Percentiles rank a stretch among this genome's conserved stretches.
phyloP scores from a whole-genome alignment of 2,888 invertebrate species.

The Venustoraphidia nigricollis region DNA sequence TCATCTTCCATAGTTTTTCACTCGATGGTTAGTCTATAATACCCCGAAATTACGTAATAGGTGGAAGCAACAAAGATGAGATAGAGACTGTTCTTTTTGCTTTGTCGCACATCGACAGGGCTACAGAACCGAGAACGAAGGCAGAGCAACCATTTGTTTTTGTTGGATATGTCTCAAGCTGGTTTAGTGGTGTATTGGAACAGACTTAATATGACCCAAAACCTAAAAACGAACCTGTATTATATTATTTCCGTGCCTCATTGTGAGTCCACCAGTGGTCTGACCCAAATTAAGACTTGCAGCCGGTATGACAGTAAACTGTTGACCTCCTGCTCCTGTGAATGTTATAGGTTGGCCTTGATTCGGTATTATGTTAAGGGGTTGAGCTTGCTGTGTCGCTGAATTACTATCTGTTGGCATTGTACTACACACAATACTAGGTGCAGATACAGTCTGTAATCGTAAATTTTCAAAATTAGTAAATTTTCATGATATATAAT shows the following conservation, averaged over 20 bases:
- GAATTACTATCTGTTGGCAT: constrained; percentile 4
- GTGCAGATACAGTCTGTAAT: constrained; percentile 24
- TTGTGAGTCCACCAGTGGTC: constrained; percentile 28
- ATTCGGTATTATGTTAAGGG: constrained; percentile 14
- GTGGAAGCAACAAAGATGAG: too few species aligned
- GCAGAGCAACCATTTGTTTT: too few species aligned
- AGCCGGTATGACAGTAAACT: constrained; percentile 71
- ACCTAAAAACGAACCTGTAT: constrained; percentile 15
- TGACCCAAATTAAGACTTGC: constrained; percentile 36
- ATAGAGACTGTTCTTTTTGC: too few species aligned
- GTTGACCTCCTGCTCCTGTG: constrained; percentile 60
- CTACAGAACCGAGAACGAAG: too few species aligned
- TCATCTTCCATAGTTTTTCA: too few species aligned
- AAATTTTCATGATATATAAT: too few species aligned
- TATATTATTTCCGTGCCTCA: constrained; percentile 21
- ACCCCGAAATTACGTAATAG: too few species aligned
- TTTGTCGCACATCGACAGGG: too few species aligned
- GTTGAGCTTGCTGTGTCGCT: neutral
- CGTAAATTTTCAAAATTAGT: constrained; percentile 3
- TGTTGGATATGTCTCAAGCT: too few species aligned
- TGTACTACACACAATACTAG: constrained; percentile 24
- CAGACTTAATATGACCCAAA: too few species aligned
- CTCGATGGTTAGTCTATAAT: too few species aligned
- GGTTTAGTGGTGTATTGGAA: too few species aligned
- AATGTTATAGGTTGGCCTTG: constrained; percentile 50